A percentile compares a stretch with the other conserved stretches of the same genome.
phyloP scores from a whole-genome alignment of 2,113 vertebrate genomes.

The Ageneiosus marmoratus region DNA sequence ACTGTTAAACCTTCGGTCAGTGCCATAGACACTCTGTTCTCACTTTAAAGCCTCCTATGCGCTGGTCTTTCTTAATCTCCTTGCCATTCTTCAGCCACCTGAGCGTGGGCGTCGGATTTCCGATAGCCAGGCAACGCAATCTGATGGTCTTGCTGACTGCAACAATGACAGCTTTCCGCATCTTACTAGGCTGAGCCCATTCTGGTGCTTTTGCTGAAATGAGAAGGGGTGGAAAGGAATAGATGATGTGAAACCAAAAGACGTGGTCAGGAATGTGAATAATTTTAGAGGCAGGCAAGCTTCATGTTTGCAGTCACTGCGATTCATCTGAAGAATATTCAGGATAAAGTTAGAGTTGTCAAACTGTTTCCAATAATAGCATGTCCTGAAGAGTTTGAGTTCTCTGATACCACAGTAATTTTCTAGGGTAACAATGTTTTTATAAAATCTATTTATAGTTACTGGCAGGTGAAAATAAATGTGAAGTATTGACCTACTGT shows the following conservation, averaged over 20 bases:
- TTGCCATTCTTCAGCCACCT: slow-evolving; percentile 96
- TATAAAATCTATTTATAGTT: too few species aligned
- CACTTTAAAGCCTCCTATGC: slow-evolving; percentile 98
- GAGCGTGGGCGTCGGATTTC: slow-evolving; percentile 87
- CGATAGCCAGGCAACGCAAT: slow-evolving; percentile 89
- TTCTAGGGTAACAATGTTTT: too few species aligned
- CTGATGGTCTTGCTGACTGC: slow-evolving; percentile 93
- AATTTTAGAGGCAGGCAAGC: neutral
- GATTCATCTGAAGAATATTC: neutral
- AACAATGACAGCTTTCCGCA: slow-evolving; percentile 94
- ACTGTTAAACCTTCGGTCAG: neutral
- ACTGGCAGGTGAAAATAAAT: too few species aligned
- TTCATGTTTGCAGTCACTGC: neutral
- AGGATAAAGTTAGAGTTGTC: neutral
- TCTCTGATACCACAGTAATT: neutral
- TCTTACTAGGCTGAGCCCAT: slow-evolving; percentile 94
- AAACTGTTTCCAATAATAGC: neutral
- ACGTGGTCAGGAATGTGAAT: neutral
- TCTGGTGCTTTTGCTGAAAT: slow-evolving; percentile 82
- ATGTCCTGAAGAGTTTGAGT: neutral
- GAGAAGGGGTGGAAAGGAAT: neutral
- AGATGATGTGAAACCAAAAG: neutral
- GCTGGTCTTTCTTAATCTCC: slow-evolving; percentile 95
- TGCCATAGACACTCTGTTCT: neutral
- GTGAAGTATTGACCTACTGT: too few species aligned